phyloP scores from a whole-genome alignment of 2,113 vertebrate species.

The Chlamydotis undulata region DNA sequence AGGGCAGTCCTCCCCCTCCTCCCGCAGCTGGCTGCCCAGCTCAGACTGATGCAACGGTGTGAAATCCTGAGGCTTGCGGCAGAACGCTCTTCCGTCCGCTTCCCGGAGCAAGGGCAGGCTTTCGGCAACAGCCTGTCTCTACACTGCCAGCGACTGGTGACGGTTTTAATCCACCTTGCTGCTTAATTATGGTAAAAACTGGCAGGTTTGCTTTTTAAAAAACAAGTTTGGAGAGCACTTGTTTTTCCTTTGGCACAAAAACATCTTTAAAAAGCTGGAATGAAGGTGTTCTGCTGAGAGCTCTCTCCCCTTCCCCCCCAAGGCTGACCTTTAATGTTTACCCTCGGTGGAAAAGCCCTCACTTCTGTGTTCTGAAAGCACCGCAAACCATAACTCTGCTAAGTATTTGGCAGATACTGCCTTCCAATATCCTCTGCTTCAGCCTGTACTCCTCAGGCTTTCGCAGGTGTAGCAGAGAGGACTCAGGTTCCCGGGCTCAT shows the following conservation, averaged over 20 bases:
- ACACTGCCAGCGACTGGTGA: background rate
- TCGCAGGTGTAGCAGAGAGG: background rate
- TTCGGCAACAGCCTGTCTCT: background rate
- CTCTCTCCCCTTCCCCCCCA: background rate
- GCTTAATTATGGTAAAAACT: background rate
- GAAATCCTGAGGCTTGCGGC: background rate
- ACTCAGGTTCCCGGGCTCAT: background rate
- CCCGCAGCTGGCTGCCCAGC: background rate
- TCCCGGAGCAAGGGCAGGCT: background rate
- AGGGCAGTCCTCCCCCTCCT: background rate
- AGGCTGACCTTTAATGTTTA: background rate
- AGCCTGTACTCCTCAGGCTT: background rate
- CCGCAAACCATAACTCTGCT: background rate
- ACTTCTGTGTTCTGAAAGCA: background rate
- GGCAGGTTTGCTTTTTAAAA: background rate
- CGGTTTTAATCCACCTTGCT: background rate
- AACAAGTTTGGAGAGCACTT: background rate
- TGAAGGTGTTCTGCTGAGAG: background rate
- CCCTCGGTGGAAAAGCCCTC: background rate
- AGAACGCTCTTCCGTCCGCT: background rate
- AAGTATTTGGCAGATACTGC: background rate
- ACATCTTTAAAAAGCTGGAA: background rate
- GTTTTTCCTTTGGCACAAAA: background rate
- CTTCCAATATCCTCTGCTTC: background rate
- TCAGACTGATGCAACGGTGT: conserved; percentile 22